These are phyloP conservation scores for Oophaga pumilio DNA, from an alignment of 2,113 vertebrate species.

Conservation along the genomic window DNA sequence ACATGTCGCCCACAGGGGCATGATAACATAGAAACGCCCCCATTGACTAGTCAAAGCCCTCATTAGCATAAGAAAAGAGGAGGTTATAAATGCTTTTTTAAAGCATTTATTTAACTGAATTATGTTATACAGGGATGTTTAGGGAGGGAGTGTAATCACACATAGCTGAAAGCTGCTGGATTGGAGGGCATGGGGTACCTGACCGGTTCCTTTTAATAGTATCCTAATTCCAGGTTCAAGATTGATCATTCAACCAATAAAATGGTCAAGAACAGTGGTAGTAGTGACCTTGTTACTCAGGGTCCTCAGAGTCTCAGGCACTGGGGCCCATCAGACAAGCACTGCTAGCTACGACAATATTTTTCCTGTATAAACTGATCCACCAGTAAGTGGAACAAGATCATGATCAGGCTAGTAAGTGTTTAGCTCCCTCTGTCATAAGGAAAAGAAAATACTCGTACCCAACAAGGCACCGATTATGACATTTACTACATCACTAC, in stretches of 20 bases:
- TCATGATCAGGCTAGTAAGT: background rate
- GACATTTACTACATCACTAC: too few species aligned
- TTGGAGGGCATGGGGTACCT: too few species aligned
- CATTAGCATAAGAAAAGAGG: too few species aligned
- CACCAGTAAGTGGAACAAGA: background rate
- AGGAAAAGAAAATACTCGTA: background rate
- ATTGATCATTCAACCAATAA: background rate
- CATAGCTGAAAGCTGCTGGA: too few species aligned
- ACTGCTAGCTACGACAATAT: background rate
- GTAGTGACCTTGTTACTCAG: background rate
- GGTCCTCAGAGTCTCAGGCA: background rate
- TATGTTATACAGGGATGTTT: too few species aligned
- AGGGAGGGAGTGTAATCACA: too few species aligned
- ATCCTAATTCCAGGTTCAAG: background rate
- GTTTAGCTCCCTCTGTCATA: background rate
- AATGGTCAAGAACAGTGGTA: background rate
- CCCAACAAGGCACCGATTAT: background rate
- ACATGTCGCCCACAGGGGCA: too few species aligned
- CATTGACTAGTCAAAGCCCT: too few species aligned
- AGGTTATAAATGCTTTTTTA: too few species aligned
- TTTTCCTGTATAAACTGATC: background rate
- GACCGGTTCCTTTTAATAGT: too few species aligned
- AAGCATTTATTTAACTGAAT: too few species aligned
- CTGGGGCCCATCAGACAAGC: background rate
- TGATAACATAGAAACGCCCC: too few species aligned